These are phyloP conservation scores for Agrochola circellaris DNA, from an alignment of 2,888 invertebrate species.

Conservation along the genomic window DNA sequence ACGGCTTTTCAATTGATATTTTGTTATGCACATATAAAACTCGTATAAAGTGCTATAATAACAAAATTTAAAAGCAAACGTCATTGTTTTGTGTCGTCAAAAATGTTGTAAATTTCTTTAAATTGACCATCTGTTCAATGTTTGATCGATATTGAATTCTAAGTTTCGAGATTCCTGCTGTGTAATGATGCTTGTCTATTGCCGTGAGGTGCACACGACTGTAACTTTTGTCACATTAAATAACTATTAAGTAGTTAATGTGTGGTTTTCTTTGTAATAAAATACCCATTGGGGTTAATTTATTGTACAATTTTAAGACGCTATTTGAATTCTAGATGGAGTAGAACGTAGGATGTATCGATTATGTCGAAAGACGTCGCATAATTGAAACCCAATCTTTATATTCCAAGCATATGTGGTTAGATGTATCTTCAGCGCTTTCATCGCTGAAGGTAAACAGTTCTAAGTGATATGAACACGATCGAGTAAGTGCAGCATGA, in stretches of 20 bases:
- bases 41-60: slow-evolving; percentile 65
- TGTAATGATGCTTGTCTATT: slow-evolving; percentile 75
- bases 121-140: slow-evolving; percentile 77
- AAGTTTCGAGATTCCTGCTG: slow-evolving; percentile 79
- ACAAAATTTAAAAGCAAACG: slow-evolving; percentile 68
- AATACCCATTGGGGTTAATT: slow-evolving; percentile 74
- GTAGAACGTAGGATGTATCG: slow-evolving; percentile 29
- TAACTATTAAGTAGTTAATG: slow-evolving; percentile 77
- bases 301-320: slow-evolving; percentile 70
- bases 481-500: slow-evolving; percentile 57
- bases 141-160: slow-evolving; percentile 79
- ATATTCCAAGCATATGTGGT: slow-evolving; percentile 19
- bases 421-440: slow-evolving; percentile 45
- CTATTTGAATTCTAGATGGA: slow-evolving; percentile 58
- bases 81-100: slow-evolving; percentile 78
- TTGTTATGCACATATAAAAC: slow-evolving; percentile 71
- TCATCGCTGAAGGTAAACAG: slow-evolving; percentile 54
- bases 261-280: slow-evolving; percentile 72
- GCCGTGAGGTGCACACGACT: slow-evolving; percentile 73
- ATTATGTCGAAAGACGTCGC: slow-evolving; percentile 13
- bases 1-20: slow-evolving; percentile 61
- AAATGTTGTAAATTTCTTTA: slow-evolving; percentile 77
- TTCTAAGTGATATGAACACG: slow-evolving; percentile 54
- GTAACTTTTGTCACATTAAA: slow-evolving; percentile 82
- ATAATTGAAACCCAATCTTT: slow-evolving; percentile 47